Evolutionary conservation across 2,113 vertebrate genomes (phyloP), one percentile per base, ranked within the genome.

Genomic region (Lanius ludovicianus): DNA sequence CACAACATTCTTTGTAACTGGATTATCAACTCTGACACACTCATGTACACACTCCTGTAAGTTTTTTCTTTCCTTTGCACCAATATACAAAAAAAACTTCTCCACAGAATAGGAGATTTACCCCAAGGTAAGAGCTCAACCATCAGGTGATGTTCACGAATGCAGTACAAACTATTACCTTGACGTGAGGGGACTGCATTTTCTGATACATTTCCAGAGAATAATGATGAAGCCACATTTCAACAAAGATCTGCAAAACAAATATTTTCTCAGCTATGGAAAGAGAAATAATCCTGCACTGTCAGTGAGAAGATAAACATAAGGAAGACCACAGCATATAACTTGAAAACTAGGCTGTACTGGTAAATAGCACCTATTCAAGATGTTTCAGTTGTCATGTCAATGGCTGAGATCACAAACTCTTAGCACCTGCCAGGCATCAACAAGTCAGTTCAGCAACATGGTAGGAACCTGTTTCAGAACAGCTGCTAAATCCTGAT

Each of bases 201-300:
- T 99, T 99, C 97, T 99, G 99, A 94, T 99, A 99, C 98, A 99
- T 98, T 94, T 99, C 99, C 98, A 99, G 94, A 17, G 99, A 99
- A 94, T 99, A 99, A 97, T 99, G 99, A 93, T 99, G 99, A 84
- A 99, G 99, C 99, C 99, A 99, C 97, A 99, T 98, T 97, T 99
- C 99, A 94, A 99, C 99, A 97, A 99, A 99, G 94, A 99, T 98
- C 99, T 99, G 74, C 49, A 94, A 90, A 93, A 97, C n/a, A 87
- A 44, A 7, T n/a, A 84, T 52, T 76, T 53, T 81, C 53, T 93
- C 60, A 95, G 55, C 16, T 59, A 69, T 6, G 12, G n/a, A 46
- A 74, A 90, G 33, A 71, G 20, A 55, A 94, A 62, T 21, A 69
- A 75, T 47, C 35, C 53, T 49, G 18, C 41, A 47, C 6, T n/a